Percentiles rank a stretch among this genome's conserved stretches.
Evolutionary conservation across 2,888 invertebrate genomes (phyloP).

Genomic region (Saturnia pavonia): DNA sequence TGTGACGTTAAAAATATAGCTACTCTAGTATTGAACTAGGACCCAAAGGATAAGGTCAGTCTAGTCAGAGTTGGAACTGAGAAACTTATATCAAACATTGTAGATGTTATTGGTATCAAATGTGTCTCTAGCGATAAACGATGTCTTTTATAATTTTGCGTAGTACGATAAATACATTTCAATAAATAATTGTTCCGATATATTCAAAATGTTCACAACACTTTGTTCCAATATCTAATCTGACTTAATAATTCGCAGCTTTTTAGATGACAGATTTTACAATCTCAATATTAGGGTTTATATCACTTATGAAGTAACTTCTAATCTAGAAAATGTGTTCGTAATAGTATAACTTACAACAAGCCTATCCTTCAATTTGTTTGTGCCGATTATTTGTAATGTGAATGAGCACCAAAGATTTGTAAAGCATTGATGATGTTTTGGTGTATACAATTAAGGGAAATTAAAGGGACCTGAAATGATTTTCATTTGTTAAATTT

Average conservation of each 20-base stretch:
- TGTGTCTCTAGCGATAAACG: conserved; percentile 15
- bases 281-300: conserved; percentile 78
- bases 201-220: conserved; percentile 10
- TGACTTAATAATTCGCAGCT: conserved; percentile 76
- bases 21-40: conserved; percentile 52
- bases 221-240: conserved; percentile 56
- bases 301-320: conserved; percentile 58
- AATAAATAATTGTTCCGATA: neutral
- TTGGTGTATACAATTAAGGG: conserved; percentile 79
- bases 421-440: conserved; percentile 72
- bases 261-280: conserved; percentile 66
- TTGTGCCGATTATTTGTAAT: conserved; percentile 74
- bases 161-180: neutral
- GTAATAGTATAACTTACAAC: conserved; percentile 64
- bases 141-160: conserved; percentile 20
- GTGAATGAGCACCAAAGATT: conserved; percentile 81
- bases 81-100: conserved; percentile 43
- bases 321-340: conserved; percentile 74
- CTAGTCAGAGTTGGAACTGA: conserved; percentile 79
- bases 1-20: conserved; percentile 54
- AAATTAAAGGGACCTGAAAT: conserved; percentile 81
- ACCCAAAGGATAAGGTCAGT: conserved; percentile 54
- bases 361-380: conserved; percentile 64
- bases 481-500: conserved; percentile 73
- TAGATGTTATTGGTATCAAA: conserved; percentile 28